Conservation (phyloP, 2,797 vertebrate species). For the Gouania willdenowi region DNA sequence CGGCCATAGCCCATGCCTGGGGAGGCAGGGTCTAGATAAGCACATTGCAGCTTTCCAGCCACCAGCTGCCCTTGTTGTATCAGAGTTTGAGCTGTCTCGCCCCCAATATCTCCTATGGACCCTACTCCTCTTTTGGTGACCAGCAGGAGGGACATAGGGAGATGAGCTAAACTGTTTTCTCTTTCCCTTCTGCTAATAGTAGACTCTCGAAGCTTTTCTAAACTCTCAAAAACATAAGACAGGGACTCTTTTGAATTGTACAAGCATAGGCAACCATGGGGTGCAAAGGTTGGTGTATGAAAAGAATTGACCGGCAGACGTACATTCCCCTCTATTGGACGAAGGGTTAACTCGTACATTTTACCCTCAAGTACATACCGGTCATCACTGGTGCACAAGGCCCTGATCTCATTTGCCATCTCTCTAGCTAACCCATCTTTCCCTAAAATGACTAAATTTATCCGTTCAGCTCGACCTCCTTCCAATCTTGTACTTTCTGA, state of each 20-base stretch:
- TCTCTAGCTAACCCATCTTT: conserved; percentile 93
- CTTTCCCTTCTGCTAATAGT: conserved; percentile 82
- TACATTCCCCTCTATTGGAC: conserved; percentile 97
- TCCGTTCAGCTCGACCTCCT: conserved; percentile 82
- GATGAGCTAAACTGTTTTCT: conserved; percentile 81
- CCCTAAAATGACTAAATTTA: conserved; percentile 95
- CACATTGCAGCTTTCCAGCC: conserved; percentile 86
- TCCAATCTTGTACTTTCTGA: conserved; percentile 71
- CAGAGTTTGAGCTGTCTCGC: conserved; percentile 90
- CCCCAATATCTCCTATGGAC: conserved; percentile 82
- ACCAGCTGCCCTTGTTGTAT: conserved; percentile 91
- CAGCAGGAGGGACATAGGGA: conserved; percentile 85
- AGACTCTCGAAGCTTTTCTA: conserved; percentile 89
- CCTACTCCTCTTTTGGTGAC: conserved; percentile 91
- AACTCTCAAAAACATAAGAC: conserved; percentile 92
- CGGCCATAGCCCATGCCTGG: conserved; percentile 89
- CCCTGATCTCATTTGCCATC: conserved; percentile 94
- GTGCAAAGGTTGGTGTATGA: conserved; percentile 92
- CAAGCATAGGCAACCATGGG: conserved; percentile 94
- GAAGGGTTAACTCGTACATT: conserved; percentile 88
- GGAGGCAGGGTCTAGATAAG: conserved; percentile 88
- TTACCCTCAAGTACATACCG: conserved; percentile 90
- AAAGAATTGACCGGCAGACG: conserved; percentile 95
- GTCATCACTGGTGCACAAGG: conserved; percentile 92
- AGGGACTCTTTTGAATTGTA: conserved; percentile 97